Base-by-base conservation (phyloP, 2,797 vertebrate genomes). In the Tamandua tetradactyla region DNA sequence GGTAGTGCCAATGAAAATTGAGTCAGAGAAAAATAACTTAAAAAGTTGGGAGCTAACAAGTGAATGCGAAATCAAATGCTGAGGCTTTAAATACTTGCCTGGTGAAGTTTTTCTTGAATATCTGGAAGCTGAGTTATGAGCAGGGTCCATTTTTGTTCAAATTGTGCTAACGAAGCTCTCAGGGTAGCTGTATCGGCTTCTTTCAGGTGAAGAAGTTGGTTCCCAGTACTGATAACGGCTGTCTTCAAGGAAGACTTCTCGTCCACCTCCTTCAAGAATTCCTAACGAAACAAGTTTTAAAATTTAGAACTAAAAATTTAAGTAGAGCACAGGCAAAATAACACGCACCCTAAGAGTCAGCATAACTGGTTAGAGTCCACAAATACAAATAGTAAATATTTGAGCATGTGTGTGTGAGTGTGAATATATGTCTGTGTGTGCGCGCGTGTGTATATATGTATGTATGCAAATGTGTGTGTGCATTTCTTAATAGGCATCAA, bases 81-180 rank as follows among this genome's bases (percentile, higher is more conserved):
- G 40, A 35, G 22, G 76, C 61, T 71, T 55, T 93, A 94, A 93
- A 47, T 87, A 68, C 35, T 97, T 87, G 99, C 99, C 98, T 99
- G 98, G 79, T 99, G 99, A 81, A 99, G 98, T 75, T 98, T 98
- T 74, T 98, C 98, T 97, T 99, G 99, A 93, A 99, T 94, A 20
- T 94, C 80, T 23, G 98, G 98, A 14, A 99, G 96, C 1, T 98
- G 97, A 0, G 96, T 92, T 74, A 97, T 96, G 90, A 99, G 97
- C 74, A 98, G n/a, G 42, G 98, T 97, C 99, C 99, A 99, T 74
- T 98, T 98, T 93, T 98, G 98, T 94, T 99, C 99, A 11, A 98
- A 96, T 69, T 98, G 98, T 64, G 98, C 97, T 97, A 99, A 97
- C 78, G 95, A 98, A 66, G 98, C 96, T 57, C 97, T 97, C 88